A percentile compares a stretch with the other conserved stretches of the same genome.
These are phyloP conservation scores for Meta bourneti DNA, from an alignment of 2,888 invertebrate genomes.

Conservation along the genomic window DNA sequence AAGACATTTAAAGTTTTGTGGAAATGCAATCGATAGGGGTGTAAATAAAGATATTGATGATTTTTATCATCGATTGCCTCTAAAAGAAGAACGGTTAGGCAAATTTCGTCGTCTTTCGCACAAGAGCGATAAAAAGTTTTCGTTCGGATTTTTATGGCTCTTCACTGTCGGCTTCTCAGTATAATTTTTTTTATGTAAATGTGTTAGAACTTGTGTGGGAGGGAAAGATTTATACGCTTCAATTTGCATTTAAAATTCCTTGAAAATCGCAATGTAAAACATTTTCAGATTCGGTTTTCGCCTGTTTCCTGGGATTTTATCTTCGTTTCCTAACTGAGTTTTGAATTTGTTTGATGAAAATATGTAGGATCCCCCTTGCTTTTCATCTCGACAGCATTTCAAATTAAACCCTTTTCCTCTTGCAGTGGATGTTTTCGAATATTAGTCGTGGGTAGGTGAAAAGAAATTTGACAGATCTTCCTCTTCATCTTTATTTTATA, in stretches of 20 bases:
- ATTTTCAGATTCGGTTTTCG: constrained; percentile 3
- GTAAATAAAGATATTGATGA: constrained; percentile 68
- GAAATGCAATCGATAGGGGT: constrained; percentile 53
- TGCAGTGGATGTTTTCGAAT: neutral
- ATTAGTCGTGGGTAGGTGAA: neutral
- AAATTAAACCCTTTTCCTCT: neutral
- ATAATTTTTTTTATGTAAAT: neutral
- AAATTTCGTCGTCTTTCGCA: constrained; percentile 17
- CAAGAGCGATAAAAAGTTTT: constrained; percentile 51
- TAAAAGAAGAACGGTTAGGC: constrained; percentile 4
- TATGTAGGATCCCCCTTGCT: neutral
- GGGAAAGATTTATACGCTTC: constrained; percentile 26
- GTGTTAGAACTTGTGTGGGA: neutral
- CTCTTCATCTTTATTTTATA: neutral
- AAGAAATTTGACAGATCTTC: neutral
- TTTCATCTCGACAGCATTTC: neutral
- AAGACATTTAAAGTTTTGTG: constrained; percentile 3
- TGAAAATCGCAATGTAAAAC: constrained; percentile 3
- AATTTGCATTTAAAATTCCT: constrained; percentile 36
- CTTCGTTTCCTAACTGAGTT: neutral
- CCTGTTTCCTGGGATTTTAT: neutral
- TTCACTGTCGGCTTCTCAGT: neutral
- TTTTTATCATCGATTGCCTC: constrained; percentile 57
- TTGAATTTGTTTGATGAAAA: neutral
- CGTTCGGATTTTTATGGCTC: constrained; percentile 30